phyloP scores from a whole-genome alignment of 37 sponge, comb jelly and placozoan genomes.

The Tethya wilhelma region DNA sequence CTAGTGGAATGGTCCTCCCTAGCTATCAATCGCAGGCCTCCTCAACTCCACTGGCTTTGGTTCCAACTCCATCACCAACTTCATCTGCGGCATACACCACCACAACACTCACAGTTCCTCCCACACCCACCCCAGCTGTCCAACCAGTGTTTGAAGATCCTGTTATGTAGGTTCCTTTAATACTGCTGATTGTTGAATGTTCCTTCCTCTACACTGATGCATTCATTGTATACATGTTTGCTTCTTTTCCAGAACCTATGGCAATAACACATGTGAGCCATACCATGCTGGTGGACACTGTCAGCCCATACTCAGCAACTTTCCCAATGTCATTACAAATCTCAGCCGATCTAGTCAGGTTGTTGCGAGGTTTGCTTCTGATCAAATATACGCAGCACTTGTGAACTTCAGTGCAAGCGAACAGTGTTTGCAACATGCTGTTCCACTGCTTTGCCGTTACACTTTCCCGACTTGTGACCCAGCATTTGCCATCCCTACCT shows the following conservation, averaged over 20 bases:
- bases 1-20: too few species aligned
- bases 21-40: too few species aligned
- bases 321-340: conserved; percentile 29
- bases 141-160: not conserved
- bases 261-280: conserved; percentile 54
- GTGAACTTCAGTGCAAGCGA: not conserved
- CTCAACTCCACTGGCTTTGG: too few species aligned
- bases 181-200: too few species aligned
- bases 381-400: not conserved
- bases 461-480: conserved; percentile 75
- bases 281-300: conserved; percentile 15
- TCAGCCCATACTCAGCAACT: not conserved
- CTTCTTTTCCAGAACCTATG: conserved; percentile 38
- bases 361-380: not conserved
- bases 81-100: not conserved
- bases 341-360: conserved; percentile 3
- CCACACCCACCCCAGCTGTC: not conserved
- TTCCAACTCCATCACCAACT: not conserved
- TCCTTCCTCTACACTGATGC: too few species aligned
- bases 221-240: not conserved
- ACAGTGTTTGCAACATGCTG: conserved; percentile 23
- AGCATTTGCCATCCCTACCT: conserved; percentile 34
- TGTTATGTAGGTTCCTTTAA: not conserved
- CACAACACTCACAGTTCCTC: not conserved
- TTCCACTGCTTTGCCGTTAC: conserved; percentile 71